Conservation (phyloP, 2,797 vertebrate genomes). For the Gobionotothen gibberifrons region DNA sequence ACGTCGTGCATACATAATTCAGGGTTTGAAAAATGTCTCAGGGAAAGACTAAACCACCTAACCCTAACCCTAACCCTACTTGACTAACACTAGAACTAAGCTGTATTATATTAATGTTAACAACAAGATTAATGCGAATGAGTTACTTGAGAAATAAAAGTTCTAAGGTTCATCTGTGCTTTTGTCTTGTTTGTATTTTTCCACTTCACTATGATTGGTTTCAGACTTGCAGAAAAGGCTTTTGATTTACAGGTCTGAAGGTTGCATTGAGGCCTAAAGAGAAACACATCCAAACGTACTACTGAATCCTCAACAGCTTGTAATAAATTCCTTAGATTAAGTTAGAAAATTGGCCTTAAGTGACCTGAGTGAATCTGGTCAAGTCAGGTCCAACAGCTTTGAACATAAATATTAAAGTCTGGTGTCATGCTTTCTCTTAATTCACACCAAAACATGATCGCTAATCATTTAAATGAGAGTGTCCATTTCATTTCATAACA, state of each 20-base stretch:
- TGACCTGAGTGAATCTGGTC: conserved; percentile 41
- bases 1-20: neutral
- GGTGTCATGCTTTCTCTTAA: conserved; percentile 51
- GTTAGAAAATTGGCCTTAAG: conserved; percentile 26
- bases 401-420: conserved; percentile 49
- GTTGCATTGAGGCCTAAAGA: conserved; percentile 3
- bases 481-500: conserved; percentile 52
- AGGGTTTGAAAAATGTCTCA: neutral
- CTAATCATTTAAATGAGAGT: conserved; percentile 60
- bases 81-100: neutral
- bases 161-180: neutral
- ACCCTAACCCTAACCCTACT: neutral
- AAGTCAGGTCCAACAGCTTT: conserved; percentile 38
- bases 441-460: conserved; percentile 52
- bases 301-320: conserved; percentile 5
- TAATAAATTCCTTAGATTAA: conserved; percentile 46
- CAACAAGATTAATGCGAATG: neutral
- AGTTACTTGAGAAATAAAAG: too few relatives aligned
- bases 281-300: neutral
- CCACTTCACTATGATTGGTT: neutral
- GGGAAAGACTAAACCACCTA: neutral
- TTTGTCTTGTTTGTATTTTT: neutral
- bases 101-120: neutral
- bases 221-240: conserved; percentile 12
- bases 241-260: neutral